A percentile compares a stretch with the other conserved stretches of the same genome.
Evolutionary conservation across 1,140 invertebrate genomes (phyloP).

Genomic region (Mycetomoellerius zeteki): DNA sequence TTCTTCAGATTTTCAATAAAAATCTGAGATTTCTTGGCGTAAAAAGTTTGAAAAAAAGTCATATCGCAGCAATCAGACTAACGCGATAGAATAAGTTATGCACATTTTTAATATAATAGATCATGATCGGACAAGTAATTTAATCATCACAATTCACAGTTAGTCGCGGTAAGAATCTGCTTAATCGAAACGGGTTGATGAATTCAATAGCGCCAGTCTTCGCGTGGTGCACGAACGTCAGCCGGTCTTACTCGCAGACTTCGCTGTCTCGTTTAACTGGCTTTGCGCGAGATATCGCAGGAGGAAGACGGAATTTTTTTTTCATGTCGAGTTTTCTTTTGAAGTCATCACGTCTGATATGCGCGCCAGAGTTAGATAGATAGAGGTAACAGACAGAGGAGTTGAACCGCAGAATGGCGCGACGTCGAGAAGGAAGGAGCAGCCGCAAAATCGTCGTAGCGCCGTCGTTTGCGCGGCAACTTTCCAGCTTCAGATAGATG

Average conservation of each 20-base stretch:
- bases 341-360: slow-evolving; percentile 71
- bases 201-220: slow-evolving; percentile 8
- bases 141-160: slow-evolving; percentile 30
- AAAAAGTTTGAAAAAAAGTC: not conserved
- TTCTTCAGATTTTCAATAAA: not conserved
- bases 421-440: slow-evolving; percentile 42
- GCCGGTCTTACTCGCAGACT: slow-evolving; percentile 29
- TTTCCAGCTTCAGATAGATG: slow-evolving; percentile 78
- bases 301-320: slow-evolving; percentile 51
- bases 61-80: not conserved
- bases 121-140: slow-evolving; percentile 41
- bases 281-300: slow-evolving; percentile 31
- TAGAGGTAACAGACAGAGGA: slow-evolving; percentile 54
- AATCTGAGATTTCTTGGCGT: not conserved
- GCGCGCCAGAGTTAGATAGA: slow-evolving; percentile 70
- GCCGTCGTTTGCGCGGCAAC: slow-evolving; percentile 70
- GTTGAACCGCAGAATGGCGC: slow-evolving; percentile 38
- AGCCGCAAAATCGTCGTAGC: slow-evolving; percentile 61
- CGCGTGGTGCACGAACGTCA: slow-evolving; percentile 28
- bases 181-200: slow-evolving; percentile 34
- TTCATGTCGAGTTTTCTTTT: slow-evolving; percentile 55
- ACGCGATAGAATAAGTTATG: slow-evolving; percentile 9
- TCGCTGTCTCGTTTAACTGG: slow-evolving; percentile 40
- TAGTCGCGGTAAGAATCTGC: slow-evolving; percentile 19
- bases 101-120: slow-evolving; percentile 38